phyloP scores from a whole-genome alignment of 2,113 vertebrate genomes.

The Maccullochella peelii region DNA sequence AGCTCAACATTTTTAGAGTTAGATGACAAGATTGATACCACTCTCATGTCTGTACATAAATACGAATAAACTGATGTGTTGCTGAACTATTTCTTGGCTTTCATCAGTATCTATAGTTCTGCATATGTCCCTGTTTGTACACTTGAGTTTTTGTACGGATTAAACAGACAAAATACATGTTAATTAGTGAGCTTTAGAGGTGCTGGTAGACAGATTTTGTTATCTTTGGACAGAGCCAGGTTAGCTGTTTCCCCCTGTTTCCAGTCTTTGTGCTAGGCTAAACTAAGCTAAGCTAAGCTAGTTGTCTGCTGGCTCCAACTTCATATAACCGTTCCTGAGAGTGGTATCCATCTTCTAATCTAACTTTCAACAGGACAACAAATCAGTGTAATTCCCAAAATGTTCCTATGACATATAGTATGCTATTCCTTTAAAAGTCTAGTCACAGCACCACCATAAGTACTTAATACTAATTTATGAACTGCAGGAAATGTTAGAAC shows the following conservation, averaged over 20 bases:
- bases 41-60: no score
- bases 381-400: background rate
- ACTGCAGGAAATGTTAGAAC: background rate
- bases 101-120: no score
- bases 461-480: no score
- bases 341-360: background rate
- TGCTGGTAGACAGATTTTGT: background rate
- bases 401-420: no score
- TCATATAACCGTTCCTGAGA: background rate
- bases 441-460: background rate
- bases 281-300: conserved; percentile 13
- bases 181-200: background rate
- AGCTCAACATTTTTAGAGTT: background rate
- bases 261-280: conserved; percentile 5
- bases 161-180: background rate
- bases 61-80: no score
- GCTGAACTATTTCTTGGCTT: background rate
- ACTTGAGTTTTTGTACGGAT: background rate
- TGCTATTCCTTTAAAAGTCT: background rate
- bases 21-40: background rate
- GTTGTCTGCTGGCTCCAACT: background rate
- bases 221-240: background rate
- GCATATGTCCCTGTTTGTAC: background rate
- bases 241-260: background rate
- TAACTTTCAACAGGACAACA: background rate